Percentiles rank a stretch among this genome's conserved stretches.
Conservation (phyloP, 2,888 invertebrate genomes). For the Xestoiulus laeticollis region DNA sequence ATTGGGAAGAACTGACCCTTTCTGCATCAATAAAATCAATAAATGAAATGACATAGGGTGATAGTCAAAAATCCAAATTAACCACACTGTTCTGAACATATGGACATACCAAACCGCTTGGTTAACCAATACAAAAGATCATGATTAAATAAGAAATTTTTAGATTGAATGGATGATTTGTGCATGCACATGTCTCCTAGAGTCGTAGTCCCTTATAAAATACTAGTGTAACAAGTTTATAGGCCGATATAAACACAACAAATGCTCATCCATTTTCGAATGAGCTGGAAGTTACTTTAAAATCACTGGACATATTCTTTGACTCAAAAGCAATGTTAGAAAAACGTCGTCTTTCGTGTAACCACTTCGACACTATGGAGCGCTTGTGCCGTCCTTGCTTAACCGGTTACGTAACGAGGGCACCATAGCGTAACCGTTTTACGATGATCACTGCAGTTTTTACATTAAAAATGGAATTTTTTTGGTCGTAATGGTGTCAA, state of each 20-base stretch:
- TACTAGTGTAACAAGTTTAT: conserved; percentile 27
- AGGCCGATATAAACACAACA: conserved; percentile 25
- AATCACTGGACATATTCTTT: conserved; percentile 7
- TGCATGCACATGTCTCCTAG: neutral
- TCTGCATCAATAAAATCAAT: conserved; percentile 11
- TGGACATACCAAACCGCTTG: neutral
- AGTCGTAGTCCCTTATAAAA: neutral
- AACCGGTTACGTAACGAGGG: too few relatives aligned
- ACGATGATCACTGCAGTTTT: too few relatives aligned
- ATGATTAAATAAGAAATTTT: neutral
- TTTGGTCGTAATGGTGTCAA: too few relatives aligned
- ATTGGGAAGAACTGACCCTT: conserved; percentile 12
- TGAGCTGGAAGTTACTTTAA: conserved; percentile 29
- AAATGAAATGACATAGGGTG: neutral
- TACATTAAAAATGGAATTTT: too few relatives aligned
- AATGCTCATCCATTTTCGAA: neutral
- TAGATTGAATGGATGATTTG: neutral
- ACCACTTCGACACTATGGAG: too few relatives aligned
- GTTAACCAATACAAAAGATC: neutral
- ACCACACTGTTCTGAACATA: neutral
- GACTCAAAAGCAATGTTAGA: neutral
- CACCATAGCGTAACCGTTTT: too few relatives aligned
- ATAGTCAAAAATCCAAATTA: neutral
- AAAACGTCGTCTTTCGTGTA: too few relatives aligned
- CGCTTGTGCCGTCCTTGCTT: too few relatives aligned